Evolutionary conservation across 2,797 vertebrate genomes (phyloP), one percentile per base, ranked within the genome.

Genomic region (Lithobates pipiens): DNA sequence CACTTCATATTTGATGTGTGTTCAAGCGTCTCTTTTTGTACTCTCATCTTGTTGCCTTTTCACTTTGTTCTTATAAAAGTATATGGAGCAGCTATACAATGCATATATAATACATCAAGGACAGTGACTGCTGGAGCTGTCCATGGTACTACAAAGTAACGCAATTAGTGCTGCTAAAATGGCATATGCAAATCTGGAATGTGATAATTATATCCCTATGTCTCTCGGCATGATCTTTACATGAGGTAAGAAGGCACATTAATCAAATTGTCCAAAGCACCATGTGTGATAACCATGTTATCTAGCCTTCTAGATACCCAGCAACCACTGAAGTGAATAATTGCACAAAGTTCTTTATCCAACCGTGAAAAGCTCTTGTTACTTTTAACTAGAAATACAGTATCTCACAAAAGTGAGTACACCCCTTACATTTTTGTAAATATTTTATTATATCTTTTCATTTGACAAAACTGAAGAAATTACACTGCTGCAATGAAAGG

Each of bases 151-250:
- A 80, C 78, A 70, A 80, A 80, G 68, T 80, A 80, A 80, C 29
- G 5, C 54, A 80, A 80, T 80, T 71, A 80, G 78, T 71, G 44
- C 68, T 29, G 67, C 78, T 80, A 80, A 80, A 80, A 80, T 71
- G 78, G 78, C 78, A 80, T 71, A 80, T 80, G 78, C 78, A 80
- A 80, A 80, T 80, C 67, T 80, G 68, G 27, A 70, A 44, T 25
- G 18, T 36, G 27, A 50, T 80, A 80, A 80, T 80, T 80, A 80
- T 71, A 69, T 71, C 78, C 68, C 67, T 71, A 54, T 80, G 78
- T 80, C 46, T 71, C 78, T 71, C 78, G 15, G 68, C 67, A 71
- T 80, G 78, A 71, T 70, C 78, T 54, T 70, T 80, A 54, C 78
- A 80, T 79, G 78, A 15, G 78, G 44, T 50, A 80, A 36, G 78